Percentiles rank a stretch among this genome's conserved stretches.
Conservation (phyloP, 2,113 vertebrate genomes). For the Pipa parva region DNA sequence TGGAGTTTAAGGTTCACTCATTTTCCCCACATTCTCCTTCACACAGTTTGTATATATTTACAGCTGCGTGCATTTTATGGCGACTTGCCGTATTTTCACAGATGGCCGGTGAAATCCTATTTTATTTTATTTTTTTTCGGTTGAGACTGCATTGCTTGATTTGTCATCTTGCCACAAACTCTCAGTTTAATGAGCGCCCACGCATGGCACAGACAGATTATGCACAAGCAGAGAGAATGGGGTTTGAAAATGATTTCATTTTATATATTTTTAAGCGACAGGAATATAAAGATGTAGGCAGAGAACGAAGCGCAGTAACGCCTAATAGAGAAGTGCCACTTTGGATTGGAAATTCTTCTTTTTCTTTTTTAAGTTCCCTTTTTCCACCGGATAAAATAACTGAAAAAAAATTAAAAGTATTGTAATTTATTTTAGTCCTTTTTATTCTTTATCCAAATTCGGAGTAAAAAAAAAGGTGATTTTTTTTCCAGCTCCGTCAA, state of each 20-base stretch:
- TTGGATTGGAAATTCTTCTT: no score
- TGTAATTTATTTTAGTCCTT: no score
- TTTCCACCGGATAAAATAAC: no score
- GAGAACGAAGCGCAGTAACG: slow-evolving; percentile 1
- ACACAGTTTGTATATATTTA: slow-evolving; percentile 67
- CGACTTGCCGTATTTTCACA: slow-evolving; percentile 75
- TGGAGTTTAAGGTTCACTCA: slow-evolving; percentile 56
- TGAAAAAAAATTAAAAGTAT: no score
- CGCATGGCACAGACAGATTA: slow-evolving; percentile 58
- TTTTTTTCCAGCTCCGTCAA: no score
- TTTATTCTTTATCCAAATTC: no score
- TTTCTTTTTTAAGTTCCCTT: no score
- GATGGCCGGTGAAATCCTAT: slow-evolving; percentile 74
- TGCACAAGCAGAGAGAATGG: slow-evolving; percentile 47
- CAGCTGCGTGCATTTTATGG: slow-evolving; percentile 72
- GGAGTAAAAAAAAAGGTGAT: no score
- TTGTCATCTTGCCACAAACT: slow-evolving; percentile 69
- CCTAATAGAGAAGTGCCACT: no score
- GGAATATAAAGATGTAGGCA: slow-evolving; percentile 17
- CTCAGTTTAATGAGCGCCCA: slow-evolving; percentile 68
- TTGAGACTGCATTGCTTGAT: slow-evolving; percentile 60
- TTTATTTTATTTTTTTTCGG: no score
- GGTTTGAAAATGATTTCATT: slow-evolving; percentile 44
- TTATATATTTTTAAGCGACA: slow-evolving; percentile 44
- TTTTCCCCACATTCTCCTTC: slow-evolving; percentile 38